Conservation (phyloP, 1,140 invertebrate genomes). For the Drosophila setifemur region DNA sequence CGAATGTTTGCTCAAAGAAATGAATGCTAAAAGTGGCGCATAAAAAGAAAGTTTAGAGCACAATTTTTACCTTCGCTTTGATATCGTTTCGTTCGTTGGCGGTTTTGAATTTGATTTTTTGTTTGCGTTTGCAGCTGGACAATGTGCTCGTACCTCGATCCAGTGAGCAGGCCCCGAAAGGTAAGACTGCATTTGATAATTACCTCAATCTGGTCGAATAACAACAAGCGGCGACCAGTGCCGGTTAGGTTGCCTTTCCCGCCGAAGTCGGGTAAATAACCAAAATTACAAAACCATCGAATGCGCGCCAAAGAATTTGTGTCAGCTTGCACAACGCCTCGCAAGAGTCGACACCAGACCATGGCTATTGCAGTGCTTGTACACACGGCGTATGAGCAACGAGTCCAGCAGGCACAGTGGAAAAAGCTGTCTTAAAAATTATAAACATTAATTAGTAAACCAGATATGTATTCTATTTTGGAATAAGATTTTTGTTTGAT, state of each 20-base stretch:
- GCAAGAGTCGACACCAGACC: not conserved
- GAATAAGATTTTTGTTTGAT: too few species aligned
- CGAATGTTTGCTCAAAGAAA: constrained; percentile 65
- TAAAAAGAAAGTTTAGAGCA: constrained; percentile 72
- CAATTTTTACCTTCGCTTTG: constrained; percentile 32
- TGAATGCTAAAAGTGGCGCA: constrained; percentile 70
- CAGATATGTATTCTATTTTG: too few species aligned
- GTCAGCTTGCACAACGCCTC: constrained; percentile 67
- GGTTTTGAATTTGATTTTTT: constrained; percentile 21
- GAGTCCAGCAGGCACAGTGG: too few species aligned
- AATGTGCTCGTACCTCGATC: not conserved
- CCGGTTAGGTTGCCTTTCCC: constrained; percentile 23
- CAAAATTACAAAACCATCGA: constrained; percentile 36
- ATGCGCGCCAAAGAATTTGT: constrained; percentile 67
- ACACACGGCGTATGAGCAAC: constrained; percentile 59
- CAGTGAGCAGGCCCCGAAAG: constrained; percentile 10
- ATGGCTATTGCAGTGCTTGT: constrained; percentile 4
- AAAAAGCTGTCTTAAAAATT: too few species aligned
- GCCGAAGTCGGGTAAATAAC: constrained; percentile 28
- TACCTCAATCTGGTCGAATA: constrained; percentile 7
- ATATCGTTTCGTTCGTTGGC: constrained; percentile 41
- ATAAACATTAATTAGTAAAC: too few species aligned
- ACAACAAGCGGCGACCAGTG: constrained; percentile 2
- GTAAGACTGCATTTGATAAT: constrained; percentile 34
- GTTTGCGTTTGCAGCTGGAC: constrained; percentile 7